phyloP scores from a whole-genome alignment of 37 sponge, comb jelly and placozoan genomes.

The Diacarnus erythraeanus region DNA sequence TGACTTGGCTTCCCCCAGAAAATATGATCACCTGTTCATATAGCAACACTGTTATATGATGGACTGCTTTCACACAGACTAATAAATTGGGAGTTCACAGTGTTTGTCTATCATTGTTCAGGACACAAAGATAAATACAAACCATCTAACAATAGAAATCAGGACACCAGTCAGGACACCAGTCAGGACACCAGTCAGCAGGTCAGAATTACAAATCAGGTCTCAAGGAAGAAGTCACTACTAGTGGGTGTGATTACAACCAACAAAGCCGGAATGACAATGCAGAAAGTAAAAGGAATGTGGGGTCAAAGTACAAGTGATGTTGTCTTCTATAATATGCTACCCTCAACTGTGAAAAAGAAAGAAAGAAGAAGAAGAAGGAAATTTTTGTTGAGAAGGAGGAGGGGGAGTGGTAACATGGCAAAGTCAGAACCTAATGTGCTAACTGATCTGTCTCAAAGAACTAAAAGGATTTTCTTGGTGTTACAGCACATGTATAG shows the following conservation, averaged over 20 bases:
- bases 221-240: constrained; percentile 36
- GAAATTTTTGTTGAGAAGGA: constrained; percentile 33
- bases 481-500: constrained; percentile 80
- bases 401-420: constrained; percentile 9
- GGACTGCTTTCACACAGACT: too few relatives aligned
- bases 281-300: constrained; percentile 45
- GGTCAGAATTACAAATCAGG: neutral
- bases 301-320: constrained; percentile 63
- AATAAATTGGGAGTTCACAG: too few relatives aligned
- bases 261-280: too few relatives aligned
- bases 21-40: too few relatives aligned
- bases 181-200: too few relatives aligned
- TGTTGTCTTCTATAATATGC: constrained; percentile 50
- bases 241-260: constrained; percentile 78
- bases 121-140: too few relatives aligned
- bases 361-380: constrained; percentile 5
- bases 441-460: constrained; percentile 66
- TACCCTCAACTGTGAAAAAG: neutral
- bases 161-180: too few relatives aligned
- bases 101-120: too few relatives aligned
- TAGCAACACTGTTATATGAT: too few relatives aligned
- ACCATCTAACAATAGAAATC: too few relatives aligned
- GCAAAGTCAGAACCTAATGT: constrained; percentile 47
- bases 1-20: too few relatives aligned
- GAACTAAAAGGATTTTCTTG: constrained; percentile 19